Base-by-base conservation (phyloP, 2,113 vertebrate genomes). In the Engraulis encrasicolus region DNA sequence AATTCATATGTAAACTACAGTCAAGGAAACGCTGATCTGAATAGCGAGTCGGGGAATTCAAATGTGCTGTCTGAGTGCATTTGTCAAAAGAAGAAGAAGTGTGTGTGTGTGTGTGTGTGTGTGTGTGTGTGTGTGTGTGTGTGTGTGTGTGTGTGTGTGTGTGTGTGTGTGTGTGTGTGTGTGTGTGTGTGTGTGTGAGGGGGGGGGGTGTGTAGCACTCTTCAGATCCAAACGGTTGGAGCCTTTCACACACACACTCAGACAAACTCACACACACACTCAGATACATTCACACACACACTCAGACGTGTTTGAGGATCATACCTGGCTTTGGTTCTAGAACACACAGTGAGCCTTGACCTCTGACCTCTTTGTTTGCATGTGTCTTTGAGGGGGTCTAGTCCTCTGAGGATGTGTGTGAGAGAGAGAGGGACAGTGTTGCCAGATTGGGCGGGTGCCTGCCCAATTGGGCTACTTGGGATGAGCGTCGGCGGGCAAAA, bases 1-100 rank as follows among this genome's bases (percentile, higher is more conserved):
- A 61, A 61, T 61, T 61, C 54, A 61, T 61, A 61, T 61, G 54
- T 61, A 61, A 61, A 61, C 20, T 61, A 61, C 54, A 61, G 20
- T 61, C 54, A 61, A 61, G 54, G 54, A 23, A 61, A 61, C 54
- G 11, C 54, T 61, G 54, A 61, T 61, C 27, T 61, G 54, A 61
- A 61, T 61, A 61, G 27, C 20, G 54, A 58, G 54, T 58, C 54
- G 20, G 54, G 20, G 54, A 61, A 61, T 61, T 61, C 6, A 61
- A 61, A 61, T 61, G 27, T n/a, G 20, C 54, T n/a, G 54, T 61
- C 54, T 61, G 27, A 61, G 54, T 61, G 54, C 54, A 61, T 61
- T 61, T 23, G 54, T 61, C 6, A 1, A 61, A 61, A 61, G 54
- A 61, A n/a, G n/a, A n/a, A n/a, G n/a, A n/a, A n/a, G n/a, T n/a